Base-by-base conservation (phyloP, 2,113 vertebrate species). In the Barnardius zonarius region DNA sequence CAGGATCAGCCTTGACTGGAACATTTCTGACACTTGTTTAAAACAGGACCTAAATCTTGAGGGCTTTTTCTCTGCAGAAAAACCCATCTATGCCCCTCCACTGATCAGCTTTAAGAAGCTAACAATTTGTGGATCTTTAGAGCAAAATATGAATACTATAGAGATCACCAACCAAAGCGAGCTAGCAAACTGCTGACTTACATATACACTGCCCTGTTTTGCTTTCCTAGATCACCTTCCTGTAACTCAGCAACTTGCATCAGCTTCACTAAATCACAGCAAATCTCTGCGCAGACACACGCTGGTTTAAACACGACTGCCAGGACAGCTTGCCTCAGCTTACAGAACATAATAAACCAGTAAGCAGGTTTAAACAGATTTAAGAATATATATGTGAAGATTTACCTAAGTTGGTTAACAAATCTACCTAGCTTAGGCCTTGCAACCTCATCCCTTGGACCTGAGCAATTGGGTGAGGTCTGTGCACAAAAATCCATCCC, bases 381-480 rank as follows among this genome's bases (percentile, higher is more conserved):
- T 62, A 70, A 82, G 64, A 76, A 61, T 55, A 70, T 46, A 63
- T 51, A 22, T 14, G 33, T 24, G 55, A 27, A 57, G 75, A 72
- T 76, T 91, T 52, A 35, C 64, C 33, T 35, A 35, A 43, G 33
- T 10, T 44, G 68, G 51, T n/a, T 46, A 81, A 67, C 37, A 88
- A 51, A 84, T 48, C 44, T 35, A 10, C 49, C n/a, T 27, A 44
- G 49, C 85, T 82, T 24, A 64, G 54, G 61, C 70, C 49, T 46
- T 1, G 2, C 51, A 68, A 49, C 27, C 51, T 15, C 4, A 7
- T 59, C 55, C 77, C 13, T 33, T 3, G 0, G 13, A n/a, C 19
- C n/a, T 1, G 0, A 57, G 51, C 18, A 2, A 31, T 48, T 35
- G 33, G 9, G n/a, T 62, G 12, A n/a, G 19, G 28, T 31, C 28